phyloP scores from a whole-genome alignment of 2,797 vertebrate genomes.

The Silurus lanzhouensis region DNA sequence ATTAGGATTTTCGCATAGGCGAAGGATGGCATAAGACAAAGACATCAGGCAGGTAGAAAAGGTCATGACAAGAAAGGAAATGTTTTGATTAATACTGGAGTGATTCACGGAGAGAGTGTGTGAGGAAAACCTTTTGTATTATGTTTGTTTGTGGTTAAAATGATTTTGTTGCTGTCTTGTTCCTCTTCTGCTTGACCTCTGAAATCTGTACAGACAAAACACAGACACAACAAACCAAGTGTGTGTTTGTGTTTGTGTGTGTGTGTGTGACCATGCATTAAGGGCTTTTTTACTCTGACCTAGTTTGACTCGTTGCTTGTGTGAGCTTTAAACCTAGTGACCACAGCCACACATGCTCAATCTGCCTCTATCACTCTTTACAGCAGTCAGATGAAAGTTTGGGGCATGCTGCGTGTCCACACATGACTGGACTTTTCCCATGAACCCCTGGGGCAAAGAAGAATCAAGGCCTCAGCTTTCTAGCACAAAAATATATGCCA shows the following conservation, averaged over 20 bases:
- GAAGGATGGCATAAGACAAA: too few relatives aligned
- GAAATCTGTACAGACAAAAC: constrained; percentile 42
- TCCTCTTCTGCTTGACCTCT: constrained; percentile 39
- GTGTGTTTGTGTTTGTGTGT: neutral
- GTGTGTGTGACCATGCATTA: constrained; percentile 43
- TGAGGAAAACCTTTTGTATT: neutral
- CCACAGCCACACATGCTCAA: constrained; percentile 41
- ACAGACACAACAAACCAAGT: constrained; percentile 40
- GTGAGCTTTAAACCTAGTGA: constrained; percentile 50
- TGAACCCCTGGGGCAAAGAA: neutral
- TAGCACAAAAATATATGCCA: neutral
- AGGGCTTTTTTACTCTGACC: constrained; percentile 49
- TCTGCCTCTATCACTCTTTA: constrained; percentile 39
- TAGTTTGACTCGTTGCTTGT: constrained; percentile 50
- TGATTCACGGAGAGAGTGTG: neutral
- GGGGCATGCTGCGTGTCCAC: constrained; percentile 13
- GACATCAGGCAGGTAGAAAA: constrained; percentile 6
- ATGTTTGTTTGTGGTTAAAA: constrained; percentile 17
- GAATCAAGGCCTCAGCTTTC: neutral
- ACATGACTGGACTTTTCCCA: constrained; percentile 15
- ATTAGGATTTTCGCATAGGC: neutral
- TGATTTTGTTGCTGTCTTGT: constrained; percentile 30
- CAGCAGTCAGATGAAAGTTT: constrained; percentile 34
- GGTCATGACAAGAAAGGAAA: neutral
- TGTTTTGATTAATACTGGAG: neutral